phyloP scores from a whole-genome alignment of 2,113 vertebrate species.

The Daboia siamensis region DNA sequence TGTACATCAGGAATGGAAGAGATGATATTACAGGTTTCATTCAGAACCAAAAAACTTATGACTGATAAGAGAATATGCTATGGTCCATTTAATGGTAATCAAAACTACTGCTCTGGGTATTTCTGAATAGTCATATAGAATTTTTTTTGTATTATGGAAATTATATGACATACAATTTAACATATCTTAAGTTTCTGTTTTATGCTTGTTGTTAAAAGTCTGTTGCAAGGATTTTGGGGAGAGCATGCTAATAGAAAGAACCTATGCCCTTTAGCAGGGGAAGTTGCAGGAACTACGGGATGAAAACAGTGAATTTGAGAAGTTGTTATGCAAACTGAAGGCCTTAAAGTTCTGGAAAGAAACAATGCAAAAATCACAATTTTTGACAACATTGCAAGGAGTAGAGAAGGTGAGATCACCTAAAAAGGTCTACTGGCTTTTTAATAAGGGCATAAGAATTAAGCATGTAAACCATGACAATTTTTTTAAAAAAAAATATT shows the following conservation, averaged over 20 bases:
- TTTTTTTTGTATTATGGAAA: neutral
- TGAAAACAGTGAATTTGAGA: conserved; percentile 61
- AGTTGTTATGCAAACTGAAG: conserved; percentile 66
- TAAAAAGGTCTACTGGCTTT: neutral
- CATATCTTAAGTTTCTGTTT: conserved; percentile 17
- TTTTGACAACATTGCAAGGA: conserved; percentile 61
- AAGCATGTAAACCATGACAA: neutral
- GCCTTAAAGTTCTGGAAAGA: conserved; percentile 67
- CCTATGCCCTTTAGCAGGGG: conserved; percentile 57
- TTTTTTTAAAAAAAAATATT: neutral
- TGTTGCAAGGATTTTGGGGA: neutral
- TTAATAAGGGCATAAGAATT: neutral
- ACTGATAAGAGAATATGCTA: neutral
- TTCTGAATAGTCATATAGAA: neutral
- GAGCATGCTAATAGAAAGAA: neutral
- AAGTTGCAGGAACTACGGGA: conserved; percentile 58
- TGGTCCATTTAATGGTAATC: neutral
- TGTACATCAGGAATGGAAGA: neutral
- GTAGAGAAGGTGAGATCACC: conserved; percentile 66
- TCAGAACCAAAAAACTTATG: neutral
- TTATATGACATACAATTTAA: neutral
- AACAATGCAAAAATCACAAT: conserved; percentile 56
- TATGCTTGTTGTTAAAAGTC: conserved; percentile 26
- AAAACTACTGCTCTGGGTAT: neutral
- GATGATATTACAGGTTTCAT: neutral